Evolutionary conservation across 2,797 vertebrate species (phyloP).

Genomic region (Tolypeutes matacus): DNA sequence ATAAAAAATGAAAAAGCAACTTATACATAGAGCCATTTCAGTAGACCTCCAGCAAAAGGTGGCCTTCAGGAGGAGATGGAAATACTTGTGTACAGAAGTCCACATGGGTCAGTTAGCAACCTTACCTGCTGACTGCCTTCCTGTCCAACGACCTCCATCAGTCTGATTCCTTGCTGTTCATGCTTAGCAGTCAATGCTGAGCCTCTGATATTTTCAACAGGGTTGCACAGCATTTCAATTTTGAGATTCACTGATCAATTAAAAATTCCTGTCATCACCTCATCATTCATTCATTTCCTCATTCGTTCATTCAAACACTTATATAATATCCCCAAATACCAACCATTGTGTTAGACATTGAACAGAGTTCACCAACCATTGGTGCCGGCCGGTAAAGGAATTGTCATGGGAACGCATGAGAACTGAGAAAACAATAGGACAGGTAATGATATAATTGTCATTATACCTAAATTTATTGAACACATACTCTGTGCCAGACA

Average conservation of each 20-base stretch:
- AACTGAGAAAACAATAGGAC: neutral
- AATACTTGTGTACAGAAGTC: neutral
- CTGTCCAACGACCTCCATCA: neutral
- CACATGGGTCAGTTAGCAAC: neutral
- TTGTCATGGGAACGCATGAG: neutral
- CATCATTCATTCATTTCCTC: neutral
- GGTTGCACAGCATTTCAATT: constrained; percentile 19
- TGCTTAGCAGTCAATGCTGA: neutral
- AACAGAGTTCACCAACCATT: neutral
- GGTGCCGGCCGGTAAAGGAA: neutral
- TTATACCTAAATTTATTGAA: neutral
- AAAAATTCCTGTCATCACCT: neutral
- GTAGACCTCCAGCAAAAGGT: neutral
- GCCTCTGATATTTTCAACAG: constrained; percentile 17
- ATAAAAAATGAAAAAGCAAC: neutral
- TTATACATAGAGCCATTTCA: neutral
- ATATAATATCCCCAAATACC: neutral
- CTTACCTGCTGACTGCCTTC: neutral
- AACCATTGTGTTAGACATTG: neutral
- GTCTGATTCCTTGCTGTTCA: neutral
- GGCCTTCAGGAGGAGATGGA: neutral
- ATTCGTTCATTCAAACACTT: neutral
- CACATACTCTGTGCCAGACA: neutral
- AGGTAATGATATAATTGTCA: neutral
- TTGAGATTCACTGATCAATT: neutral